Percentiles rank a stretch among this genome's conserved stretches.
Conservation (phyloP, 1,140 invertebrate species). For the Caenorhabditis latens region DNA sequence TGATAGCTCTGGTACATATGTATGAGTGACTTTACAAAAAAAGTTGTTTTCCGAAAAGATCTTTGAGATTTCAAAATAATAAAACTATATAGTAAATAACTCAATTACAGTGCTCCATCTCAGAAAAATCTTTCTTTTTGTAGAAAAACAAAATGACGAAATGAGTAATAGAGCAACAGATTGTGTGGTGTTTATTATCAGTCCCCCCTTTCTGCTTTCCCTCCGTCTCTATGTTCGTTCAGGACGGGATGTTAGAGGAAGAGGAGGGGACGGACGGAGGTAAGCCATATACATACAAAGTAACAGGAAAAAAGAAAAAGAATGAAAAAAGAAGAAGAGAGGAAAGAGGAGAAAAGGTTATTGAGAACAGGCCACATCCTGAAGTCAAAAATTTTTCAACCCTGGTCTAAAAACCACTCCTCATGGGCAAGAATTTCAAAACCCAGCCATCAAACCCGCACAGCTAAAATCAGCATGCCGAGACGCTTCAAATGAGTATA, state of each 20-base stretch:
- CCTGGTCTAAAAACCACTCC: no score
- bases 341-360: not conserved
- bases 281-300: conserved; percentile 28
- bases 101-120: no score
- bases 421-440: no score
- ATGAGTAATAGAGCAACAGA: not conserved
- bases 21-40: not conserved
- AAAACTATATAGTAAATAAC: no score
- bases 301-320: not conserved
- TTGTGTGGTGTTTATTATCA: conserved; percentile 49
- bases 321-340: not conserved
- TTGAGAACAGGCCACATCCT: not conserved
- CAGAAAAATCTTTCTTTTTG: no score
- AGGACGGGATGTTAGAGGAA: not conserved
- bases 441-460: no score
- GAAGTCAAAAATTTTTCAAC: no score
- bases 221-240: not conserved
- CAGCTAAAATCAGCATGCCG: no score
- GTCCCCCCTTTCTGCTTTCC: not conserved
- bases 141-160: no score
- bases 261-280: not conserved
- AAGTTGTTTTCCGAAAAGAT: no score
- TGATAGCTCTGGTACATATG: not conserved
- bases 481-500: no score
- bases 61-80: no score